These are phyloP conservation scores for Polydrusus cervinus DNA, from an alignment of 2,888 invertebrate species.

Conservation along the genomic window DNA sequence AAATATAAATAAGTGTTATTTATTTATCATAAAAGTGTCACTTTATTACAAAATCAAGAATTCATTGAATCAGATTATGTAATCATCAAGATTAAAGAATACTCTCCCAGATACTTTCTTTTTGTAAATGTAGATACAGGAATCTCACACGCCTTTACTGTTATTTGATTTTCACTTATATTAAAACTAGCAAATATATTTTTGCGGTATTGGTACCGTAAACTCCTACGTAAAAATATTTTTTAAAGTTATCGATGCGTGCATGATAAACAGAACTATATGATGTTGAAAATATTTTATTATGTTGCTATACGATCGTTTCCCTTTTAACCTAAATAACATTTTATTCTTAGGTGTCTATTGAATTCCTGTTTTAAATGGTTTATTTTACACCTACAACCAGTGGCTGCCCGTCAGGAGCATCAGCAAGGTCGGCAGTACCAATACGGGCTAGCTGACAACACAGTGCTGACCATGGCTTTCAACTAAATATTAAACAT, in stretches of 20 bases:
- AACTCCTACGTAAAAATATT: neutral
- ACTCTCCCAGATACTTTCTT: constrained; percentile 18
- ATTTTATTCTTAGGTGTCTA: neutral
- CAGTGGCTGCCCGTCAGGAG: too few relatives aligned
- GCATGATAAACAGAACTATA: constrained; percentile 4
- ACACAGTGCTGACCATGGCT: too few relatives aligned
- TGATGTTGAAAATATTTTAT: neutral
- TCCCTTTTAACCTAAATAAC: constrained; percentile 10
- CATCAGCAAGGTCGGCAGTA: too few relatives aligned
- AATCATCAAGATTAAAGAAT: neutral
- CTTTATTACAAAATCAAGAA: too few relatives aligned
- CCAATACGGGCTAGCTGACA: too few relatives aligned
- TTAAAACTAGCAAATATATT: constrained; percentile 9
- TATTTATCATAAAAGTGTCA: too few relatives aligned
- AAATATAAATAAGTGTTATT: too few relatives aligned
- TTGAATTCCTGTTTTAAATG: neutral
- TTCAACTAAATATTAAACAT: too few relatives aligned
- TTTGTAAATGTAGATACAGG: constrained; percentile 20
- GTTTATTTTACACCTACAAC: neutral
- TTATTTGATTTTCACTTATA: constrained; percentile 19
- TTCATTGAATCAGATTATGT: too few relatives aligned
- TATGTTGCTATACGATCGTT: constrained; percentile 11
- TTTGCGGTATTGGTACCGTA: neutral
- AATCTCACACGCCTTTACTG: constrained; percentile 13
- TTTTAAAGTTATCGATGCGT: constrained; percentile 21